Evolutionary conservation across 1,140 invertebrate species (phyloP), one percentile per base, ranked within the genome.

Genomic region (Eriosoma lanigerum): DNA sequence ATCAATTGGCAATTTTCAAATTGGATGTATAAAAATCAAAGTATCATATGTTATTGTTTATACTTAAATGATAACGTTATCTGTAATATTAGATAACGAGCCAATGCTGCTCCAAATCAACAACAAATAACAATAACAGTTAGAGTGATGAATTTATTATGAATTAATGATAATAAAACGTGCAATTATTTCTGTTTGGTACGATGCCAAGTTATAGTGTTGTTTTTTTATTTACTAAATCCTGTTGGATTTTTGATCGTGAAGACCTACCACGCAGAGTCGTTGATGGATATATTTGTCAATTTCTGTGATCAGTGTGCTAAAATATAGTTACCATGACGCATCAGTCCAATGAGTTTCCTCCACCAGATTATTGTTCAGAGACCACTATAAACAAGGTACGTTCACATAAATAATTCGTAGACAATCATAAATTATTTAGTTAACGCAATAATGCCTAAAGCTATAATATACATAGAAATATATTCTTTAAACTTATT

Each of bases 331-430:
- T 70, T 9, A 48, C 15, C 15, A 70, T 50, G 46, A 46, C 9
- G 73, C 54, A 60, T 21, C 29, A 19, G 12, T 76, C 29, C 38
- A 76, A 56, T 24, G 75, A 60, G 24, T 78, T 78, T 62, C 75
- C 75, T 15, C 75, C 75, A 12, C 38, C 56, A 19, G 17, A 78
- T n/a, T 78, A 78, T 29, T 48, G 75, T 62, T 26, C 24, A 19
- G 52, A 54, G 24, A 60, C 15, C 32, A 29, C 9, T 21, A 9
- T 0, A 0, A 26, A 26, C 9, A 60, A 78, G 54, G 75, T 78
- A 78, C 6, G 72, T 75, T 0, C 24, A 26, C 8, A 17, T 38
- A 4, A 4, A 8, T 38, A 38, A 4, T 38, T 8, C 8, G 8
- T 38, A 38, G 32, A 38, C 3, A 38, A 38, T 38, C 32, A 38